Conservation (phyloP, 2,797 vertebrate species). For the Carduelis carduelis region DNA sequence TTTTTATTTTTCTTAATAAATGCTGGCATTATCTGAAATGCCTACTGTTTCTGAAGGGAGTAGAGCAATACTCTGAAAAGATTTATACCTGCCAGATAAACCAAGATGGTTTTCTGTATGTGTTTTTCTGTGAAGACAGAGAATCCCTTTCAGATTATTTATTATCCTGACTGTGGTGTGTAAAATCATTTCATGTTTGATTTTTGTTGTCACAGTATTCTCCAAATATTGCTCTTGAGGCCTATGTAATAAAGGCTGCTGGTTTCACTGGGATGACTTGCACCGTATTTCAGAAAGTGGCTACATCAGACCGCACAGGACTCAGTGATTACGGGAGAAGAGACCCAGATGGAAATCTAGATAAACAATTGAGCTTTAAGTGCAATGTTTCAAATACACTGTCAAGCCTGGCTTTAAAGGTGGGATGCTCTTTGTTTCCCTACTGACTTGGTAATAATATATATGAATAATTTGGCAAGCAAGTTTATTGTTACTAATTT, state of each 20-base stretch:
- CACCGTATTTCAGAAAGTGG: constrained; percentile 91
- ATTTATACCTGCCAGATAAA: background rate
- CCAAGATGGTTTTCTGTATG: background rate
- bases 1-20: constrained; percentile 4
- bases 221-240: constrained; percentile 94
- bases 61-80: background rate
- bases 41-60: background rate
- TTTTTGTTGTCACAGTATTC: constrained; percentile 81
- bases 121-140: background rate
- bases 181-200: background rate
- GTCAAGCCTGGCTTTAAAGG: constrained; percentile 90
- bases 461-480: background rate
- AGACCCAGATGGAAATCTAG: constrained; percentile 80
- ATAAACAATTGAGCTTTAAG: constrained; percentile 94
- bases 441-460: constrained; percentile 6
- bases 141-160: background rate
- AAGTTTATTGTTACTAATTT: background rate
- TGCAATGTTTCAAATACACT: constrained; percentile 92
- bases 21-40: background rate
- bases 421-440: constrained; percentile 35
- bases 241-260: constrained; percentile 84
- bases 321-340: constrained; percentile 78
- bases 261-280: constrained; percentile 96
- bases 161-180: background rate
- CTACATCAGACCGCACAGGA: constrained; percentile 78